phyloP scores from a whole-genome alignment of 2,888 invertebrate genomes.

The Cantharis rustica region DNA sequence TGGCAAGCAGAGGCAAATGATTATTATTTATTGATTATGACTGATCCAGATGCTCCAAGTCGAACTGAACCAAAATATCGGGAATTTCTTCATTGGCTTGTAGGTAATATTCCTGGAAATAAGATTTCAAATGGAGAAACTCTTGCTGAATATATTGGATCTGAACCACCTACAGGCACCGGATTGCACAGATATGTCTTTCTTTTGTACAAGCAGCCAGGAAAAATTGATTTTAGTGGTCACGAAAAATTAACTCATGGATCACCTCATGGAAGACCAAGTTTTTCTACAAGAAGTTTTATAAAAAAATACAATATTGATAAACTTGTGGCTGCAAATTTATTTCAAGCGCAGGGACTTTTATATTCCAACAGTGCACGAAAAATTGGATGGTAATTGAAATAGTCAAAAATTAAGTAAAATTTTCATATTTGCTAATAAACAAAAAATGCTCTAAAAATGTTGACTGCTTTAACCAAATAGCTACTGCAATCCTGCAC shows the following conservation, averaged over 20 bases:
- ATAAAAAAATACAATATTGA: slow-evolving; percentile 37
- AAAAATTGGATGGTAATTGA: slow-evolving; percentile 7
- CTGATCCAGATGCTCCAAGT: slow-evolving; percentile 79
- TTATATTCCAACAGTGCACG: slow-evolving; percentile 23
- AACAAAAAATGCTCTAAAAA: too few species aligned
- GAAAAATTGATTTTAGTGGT: slow-evolving; percentile 43
- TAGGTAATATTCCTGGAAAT: slow-evolving; percentile 73
- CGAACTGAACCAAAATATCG: slow-evolving; percentile 69
- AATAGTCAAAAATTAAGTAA: not conserved
- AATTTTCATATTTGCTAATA: not conserved
- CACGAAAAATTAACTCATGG: slow-evolving; percentile 39
- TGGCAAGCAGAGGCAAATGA: slow-evolving; percentile 42
- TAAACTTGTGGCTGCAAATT: slow-evolving; percentile 41
- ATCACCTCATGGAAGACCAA: slow-evolving; percentile 36
- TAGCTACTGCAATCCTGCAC: too few species aligned
- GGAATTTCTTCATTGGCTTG: slow-evolving; percentile 81
- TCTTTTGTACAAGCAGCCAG: slow-evolving; percentile 57
- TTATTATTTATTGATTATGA: slow-evolving; percentile 56
- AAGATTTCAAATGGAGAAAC: slow-evolving; percentile 65
- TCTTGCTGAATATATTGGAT: slow-evolving; percentile 67
- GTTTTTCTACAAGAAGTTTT: slow-evolving; percentile 37
- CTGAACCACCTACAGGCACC: slow-evolving; percentile 73
- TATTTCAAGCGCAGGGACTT: slow-evolving; percentile 39
- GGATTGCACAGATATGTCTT: slow-evolving; percentile 79
- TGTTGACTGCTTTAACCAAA: too few species aligned